Conservation (phyloP, 2,888 invertebrate species). For the Sinhomidia bicolor region DNA sequence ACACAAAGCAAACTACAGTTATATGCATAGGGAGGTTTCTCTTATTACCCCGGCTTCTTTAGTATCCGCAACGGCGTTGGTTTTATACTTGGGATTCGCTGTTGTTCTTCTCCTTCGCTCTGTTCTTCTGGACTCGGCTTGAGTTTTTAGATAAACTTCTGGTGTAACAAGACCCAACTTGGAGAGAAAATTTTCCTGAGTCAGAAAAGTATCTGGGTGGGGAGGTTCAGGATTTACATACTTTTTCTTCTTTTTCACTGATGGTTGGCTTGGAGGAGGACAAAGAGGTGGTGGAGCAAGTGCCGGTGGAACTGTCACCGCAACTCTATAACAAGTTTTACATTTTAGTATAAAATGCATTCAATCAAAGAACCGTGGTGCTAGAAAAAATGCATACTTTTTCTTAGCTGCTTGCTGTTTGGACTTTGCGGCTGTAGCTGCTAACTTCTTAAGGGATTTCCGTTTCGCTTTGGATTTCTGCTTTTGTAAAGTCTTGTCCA, state of each 20-base stretch:
- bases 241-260: conserved; percentile 34
- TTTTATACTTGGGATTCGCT: conserved; percentile 78
- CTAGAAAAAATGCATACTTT: conserved; percentile 21
- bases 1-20: background rate
- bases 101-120: conserved; percentile 76
- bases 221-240: conserved; percentile 13
- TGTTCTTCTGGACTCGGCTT: conserved; percentile 64
- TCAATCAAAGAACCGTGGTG: background rate
- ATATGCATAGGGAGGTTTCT: background rate
- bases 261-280: background rate
- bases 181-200: conserved; percentile 74
- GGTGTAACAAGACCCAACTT: conserved; percentile 76
- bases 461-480: conserved; percentile 23
- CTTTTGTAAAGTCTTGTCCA: conserved; percentile 34
- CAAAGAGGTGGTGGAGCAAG: conserved; percentile 8
- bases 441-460: conserved; percentile 6
- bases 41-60: conserved; percentile 59
- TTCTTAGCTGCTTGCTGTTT: background rate
- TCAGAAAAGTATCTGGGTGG: conserved; percentile 69
- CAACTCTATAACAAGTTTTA: too few species aligned
- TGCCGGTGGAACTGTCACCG: background rate
- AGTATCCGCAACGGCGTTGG: conserved; percentile 70
- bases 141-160: conserved; percentile 62
- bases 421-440: background rate
- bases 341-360: background rate